A percentile compares a stretch with the other conserved stretches of the same genome.
Conservation (phyloP, 2,888 invertebrate species). For the Zeuzera pyrina region DNA sequence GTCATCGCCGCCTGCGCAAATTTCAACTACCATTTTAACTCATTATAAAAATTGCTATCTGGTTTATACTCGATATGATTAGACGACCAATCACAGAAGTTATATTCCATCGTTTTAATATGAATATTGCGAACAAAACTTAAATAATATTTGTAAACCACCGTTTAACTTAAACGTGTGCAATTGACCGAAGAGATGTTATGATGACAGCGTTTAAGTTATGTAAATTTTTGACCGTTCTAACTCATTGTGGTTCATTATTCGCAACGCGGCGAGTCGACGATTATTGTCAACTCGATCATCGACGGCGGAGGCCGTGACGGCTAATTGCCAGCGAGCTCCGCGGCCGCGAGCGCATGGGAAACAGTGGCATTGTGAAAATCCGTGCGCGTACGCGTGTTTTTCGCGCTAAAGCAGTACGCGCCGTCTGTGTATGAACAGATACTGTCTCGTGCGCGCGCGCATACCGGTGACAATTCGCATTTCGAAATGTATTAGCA, state of each 20-base stretch:
- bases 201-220: conserved; percentile 16
- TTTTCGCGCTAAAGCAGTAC: conserved; percentile 29
- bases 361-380: conserved; percentile 58
- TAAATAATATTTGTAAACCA: background rate
- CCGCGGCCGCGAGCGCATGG: conserved; percentile 24
- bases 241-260: conserved; percentile 37
- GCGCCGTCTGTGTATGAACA: conserved; percentile 23
- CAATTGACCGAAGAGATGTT: background rate
- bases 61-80: conserved; percentile 35
- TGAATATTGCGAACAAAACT: background rate
- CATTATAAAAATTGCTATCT: conserved; percentile 43
- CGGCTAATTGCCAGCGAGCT: conserved; percentile 3
- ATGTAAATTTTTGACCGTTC: conserved; percentile 32
- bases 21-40: conserved; percentile 32
- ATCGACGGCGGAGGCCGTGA: conserved; percentile 23
- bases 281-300: conserved; percentile 31
- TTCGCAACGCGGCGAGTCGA: conserved; percentile 22
- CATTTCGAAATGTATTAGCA: conserved; percentile 49
- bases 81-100: conserved; percentile 13
- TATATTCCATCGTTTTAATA: no score
- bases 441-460: conserved; percentile 14
- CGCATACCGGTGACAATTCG: conserved; percentile 35
- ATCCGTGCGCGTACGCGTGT: conserved; percentile 57
- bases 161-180: background rate
- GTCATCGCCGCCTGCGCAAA: conserved; percentile 27